Conservation (phyloP, 37 sponge, comb jelly and placozoan species). For the Chondrilla cf. caribensis region DNA sequence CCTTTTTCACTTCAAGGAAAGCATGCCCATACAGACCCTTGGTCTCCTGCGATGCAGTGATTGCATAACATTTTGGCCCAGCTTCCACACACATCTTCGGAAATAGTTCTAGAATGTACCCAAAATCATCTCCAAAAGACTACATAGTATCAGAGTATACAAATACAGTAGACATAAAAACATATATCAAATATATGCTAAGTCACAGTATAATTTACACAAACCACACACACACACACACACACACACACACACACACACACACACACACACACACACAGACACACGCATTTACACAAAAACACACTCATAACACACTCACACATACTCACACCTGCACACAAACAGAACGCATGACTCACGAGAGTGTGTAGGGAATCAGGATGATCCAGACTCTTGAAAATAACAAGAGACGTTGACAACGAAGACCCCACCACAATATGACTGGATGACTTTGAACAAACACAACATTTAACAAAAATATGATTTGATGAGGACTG, state of each 20-base stretch:
- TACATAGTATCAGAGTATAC: no score
- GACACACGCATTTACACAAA: neutral
- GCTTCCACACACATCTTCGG: neutral
- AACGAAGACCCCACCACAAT: no score
- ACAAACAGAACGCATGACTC: neutral
- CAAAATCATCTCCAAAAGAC: neutral
- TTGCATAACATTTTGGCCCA: slow-evolving; percentile 24
- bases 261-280: slow-evolving; percentile 18
- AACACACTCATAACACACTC: slow-evolving; percentile 1
- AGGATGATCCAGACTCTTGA: neutral
- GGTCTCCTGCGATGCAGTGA: slow-evolving; percentile 42
- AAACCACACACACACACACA: neutral
- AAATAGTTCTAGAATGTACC: neutral
- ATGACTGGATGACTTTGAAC: neutral
- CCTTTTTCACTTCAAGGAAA: neutral
- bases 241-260: slow-evolving; percentile 18
- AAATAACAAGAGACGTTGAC: neutral
- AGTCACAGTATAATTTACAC: no score
- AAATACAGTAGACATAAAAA: no score
- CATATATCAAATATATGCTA: no score
- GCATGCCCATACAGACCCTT: slow-evolving; percentile 15
- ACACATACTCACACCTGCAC: slow-evolving; percentile 5
- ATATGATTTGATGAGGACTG: no score
- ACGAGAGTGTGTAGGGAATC: neutral
- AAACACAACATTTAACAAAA: no score